phyloP scores from a whole-genome alignment of 2,888 invertebrate species.

The Dioctria rufipes region DNA sequence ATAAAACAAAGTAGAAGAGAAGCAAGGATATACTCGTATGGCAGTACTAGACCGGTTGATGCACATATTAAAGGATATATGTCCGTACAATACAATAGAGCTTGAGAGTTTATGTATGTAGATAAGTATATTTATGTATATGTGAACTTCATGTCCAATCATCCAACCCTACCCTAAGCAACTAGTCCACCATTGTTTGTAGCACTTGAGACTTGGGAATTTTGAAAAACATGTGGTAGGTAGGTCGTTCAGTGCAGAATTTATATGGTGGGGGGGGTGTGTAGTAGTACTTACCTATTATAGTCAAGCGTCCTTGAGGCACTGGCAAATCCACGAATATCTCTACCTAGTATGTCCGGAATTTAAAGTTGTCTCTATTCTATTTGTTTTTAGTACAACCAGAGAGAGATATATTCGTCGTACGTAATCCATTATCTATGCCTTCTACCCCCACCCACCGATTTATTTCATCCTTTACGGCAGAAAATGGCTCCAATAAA shows the following conservation, averaged over 20 bases:
- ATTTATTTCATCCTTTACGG: background rate
- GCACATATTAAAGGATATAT: background rate
- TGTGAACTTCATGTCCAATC: background rate
- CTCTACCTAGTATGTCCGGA: background rate
- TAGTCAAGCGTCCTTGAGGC: background rate
- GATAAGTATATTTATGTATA: too few relatives aligned
- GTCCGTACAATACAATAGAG: background rate
- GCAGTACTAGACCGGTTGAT: background rate
- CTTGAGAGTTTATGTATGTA: background rate
- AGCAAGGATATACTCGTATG: background rate
- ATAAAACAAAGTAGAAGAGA: background rate
- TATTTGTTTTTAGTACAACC: background rate
- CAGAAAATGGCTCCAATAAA: conserved; percentile 25
- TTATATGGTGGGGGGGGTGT: background rate
- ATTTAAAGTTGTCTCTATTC: background rate
- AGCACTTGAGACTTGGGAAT: conserved; percentile 42
- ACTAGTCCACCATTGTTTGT: conserved; percentile 16
- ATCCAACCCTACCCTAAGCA: background rate
- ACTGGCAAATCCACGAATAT: background rate
- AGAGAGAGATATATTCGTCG: background rate
- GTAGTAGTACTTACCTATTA: too few relatives aligned
- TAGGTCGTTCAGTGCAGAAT: conserved; percentile 15
- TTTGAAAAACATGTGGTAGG: conserved; percentile 29
- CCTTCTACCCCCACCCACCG: background rate
- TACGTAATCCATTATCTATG: too few relatives aligned